Conservation (phyloP, 2,113 vertebrate genomes). For the Saguinus imperator region DNA sequence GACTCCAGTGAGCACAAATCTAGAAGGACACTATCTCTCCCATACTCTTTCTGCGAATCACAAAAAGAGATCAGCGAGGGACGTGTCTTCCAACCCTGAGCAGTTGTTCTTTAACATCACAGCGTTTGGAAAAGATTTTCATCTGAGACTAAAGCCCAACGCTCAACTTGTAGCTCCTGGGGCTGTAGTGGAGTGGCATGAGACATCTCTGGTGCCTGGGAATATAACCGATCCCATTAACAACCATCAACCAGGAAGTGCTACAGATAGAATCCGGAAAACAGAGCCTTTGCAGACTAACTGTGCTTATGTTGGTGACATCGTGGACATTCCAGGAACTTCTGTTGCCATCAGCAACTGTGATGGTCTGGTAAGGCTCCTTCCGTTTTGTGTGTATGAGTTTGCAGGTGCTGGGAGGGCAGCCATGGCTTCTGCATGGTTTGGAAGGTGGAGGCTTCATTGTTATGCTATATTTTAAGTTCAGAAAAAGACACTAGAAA, state of each 20-base stretch:
- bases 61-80: constrained; percentile 90
- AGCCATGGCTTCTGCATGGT: not conserved
- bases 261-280: constrained; percentile 83
- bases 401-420: not conserved
- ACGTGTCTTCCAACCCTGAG: constrained; percentile 71
- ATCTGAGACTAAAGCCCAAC: constrained; percentile 92
- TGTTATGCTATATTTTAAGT: constrained; percentile 42
- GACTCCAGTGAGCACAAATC: constrained; percentile 92
- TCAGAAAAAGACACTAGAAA: constrained; percentile 26
- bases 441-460: constrained; percentile 30
- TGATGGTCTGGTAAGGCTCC: constrained; percentile 95
- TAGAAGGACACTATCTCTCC: constrained; percentile 92
- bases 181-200: constrained; percentile 94
- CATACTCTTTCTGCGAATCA: constrained; percentile 91
- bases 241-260: not conserved
- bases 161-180: constrained; percentile 89
- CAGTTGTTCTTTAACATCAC: constrained; percentile 94
- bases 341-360: constrained; percentile 98
- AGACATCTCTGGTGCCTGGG: constrained; percentile 76
- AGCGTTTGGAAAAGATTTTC: constrained; percentile 95
- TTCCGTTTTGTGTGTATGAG: not conserved
- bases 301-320: constrained; percentile 96
- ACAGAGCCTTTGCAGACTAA: constrained; percentile 91
- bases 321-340: constrained; percentile 92
- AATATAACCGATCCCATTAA: constrained; percentile 11